These are phyloP conservation scores for Sarcoramphus papa DNA, from an alignment of 2,797 vertebrate genomes.

Conservation along the genomic window DNA sequence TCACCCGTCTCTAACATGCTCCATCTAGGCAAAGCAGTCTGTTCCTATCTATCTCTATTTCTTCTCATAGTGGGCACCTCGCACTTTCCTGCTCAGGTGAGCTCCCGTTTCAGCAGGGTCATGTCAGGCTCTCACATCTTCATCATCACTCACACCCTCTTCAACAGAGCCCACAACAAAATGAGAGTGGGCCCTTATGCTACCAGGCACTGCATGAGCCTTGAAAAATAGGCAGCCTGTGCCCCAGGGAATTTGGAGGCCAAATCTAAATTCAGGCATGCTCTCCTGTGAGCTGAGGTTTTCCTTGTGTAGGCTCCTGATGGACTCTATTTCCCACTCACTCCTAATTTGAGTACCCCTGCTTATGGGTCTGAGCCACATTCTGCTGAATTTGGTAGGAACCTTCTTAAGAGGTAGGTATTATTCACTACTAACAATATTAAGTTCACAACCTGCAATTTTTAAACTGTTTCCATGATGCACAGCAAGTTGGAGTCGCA, in stretches of 20 bases:
- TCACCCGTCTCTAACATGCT: conserved; percentile 1
- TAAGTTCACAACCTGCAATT: not conserved
- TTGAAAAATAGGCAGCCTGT: not conserved
- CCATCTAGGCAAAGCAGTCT: not conserved
- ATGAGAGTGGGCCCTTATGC: not conserved
- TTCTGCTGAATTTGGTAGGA: not conserved
- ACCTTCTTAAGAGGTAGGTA: not conserved
- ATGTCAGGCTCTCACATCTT: not conserved
- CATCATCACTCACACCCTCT: not conserved
- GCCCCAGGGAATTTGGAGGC: not conserved
- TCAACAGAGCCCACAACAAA: not conserved
- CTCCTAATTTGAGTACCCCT: not conserved
- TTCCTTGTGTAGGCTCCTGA: not conserved
- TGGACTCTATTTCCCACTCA: not conserved
- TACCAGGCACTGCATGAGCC: not conserved
- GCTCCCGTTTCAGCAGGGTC: not conserved
- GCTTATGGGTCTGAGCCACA: not conserved
- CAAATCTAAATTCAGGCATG: not conserved
- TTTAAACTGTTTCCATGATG: not conserved
- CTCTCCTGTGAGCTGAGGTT: not conserved
- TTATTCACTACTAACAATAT: not conserved
- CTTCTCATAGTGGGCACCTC: not conserved
- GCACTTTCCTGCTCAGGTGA: not conserved
- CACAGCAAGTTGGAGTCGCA: not conserved
- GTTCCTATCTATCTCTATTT: not conserved